phyloP scores from a whole-genome alignment of 2,888 invertebrate genomes.

The Corythucha ciliata region DNA sequence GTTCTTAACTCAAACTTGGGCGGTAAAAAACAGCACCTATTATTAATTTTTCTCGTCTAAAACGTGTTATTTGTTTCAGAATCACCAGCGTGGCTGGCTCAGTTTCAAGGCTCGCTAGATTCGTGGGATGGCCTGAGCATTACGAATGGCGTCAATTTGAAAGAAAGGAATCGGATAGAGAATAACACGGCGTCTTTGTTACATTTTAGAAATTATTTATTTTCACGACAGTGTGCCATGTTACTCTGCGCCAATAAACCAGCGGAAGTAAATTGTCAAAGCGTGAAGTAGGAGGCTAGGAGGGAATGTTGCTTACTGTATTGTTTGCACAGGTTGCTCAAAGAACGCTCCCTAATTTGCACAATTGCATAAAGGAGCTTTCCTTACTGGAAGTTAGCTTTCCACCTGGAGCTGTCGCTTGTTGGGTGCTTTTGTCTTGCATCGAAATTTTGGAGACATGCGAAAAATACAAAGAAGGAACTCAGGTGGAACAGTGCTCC shows the following conservation, averaged over 20 bases:
- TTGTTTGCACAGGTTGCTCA: constrained; percentile 60
- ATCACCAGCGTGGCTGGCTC: constrained; percentile 73
- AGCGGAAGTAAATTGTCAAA: constrained; percentile 57
- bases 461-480: constrained; percentile 52
- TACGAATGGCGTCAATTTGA: constrained; percentile 51
- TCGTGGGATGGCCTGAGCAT: constrained; percentile 75
- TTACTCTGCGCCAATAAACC: constrained; percentile 61
- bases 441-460: constrained; percentile 79
- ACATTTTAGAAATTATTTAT: constrained; percentile 88
- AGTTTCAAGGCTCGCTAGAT: constrained; percentile 68
- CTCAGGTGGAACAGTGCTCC: constrained; percentile 60
- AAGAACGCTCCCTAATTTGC: constrained; percentile 78
- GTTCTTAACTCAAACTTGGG: constrained; percentile 86
- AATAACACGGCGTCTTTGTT: constrained; percentile 53
- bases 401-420: constrained; percentile 69
- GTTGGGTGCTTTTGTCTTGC: constrained; percentile 63
- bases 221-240: constrained; percentile 84
- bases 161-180: constrained; percentile 46
- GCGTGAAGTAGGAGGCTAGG: background rate
- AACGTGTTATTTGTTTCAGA: constrained; percentile 45
- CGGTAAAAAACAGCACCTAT: constrained; percentile 43
- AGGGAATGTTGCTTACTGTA: background rate
- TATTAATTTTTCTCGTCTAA: background rate
- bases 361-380: constrained; percentile 79
- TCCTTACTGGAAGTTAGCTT: constrained; percentile 66